Conservation (phyloP, 2,888 invertebrate genomes). For the Phragmatobia fuliginosa region DNA sequence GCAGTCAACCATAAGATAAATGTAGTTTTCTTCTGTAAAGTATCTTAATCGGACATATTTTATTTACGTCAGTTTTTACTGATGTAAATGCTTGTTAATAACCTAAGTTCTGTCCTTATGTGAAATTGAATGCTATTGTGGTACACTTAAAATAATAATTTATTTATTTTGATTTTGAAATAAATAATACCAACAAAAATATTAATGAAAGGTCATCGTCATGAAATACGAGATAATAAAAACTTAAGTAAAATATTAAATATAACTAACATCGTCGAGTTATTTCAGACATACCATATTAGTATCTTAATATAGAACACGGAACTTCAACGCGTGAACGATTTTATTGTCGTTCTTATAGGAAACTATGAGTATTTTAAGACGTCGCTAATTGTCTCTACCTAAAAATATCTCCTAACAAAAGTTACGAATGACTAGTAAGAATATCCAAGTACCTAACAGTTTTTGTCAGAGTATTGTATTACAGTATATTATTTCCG, state of each 20-base stretch:
- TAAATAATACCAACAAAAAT: background rate
- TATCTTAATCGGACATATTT: background rate
- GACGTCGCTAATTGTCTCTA: slow-evolving; percentile 31
- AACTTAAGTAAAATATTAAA: background rate
- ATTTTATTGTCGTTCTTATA: slow-evolving; percentile 11
- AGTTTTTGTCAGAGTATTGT: background rate
- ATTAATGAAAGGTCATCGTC: background rate
- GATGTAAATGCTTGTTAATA: background rate
- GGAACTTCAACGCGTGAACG: slow-evolving; percentile 7
- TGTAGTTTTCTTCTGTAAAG: background rate
- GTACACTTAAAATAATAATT: background rate
- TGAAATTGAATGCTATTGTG: background rate
- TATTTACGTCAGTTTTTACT: background rate
- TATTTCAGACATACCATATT: background rate
- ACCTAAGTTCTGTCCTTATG: background rate
- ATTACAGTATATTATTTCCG: background rate
- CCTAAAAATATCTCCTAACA: slow-evolving; percentile 36
- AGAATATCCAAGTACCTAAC: slow-evolving; percentile 4
- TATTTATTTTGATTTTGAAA: background rate
- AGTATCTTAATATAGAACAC: slow-evolving; percentile 10
- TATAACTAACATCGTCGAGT: background rate
- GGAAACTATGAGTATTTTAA: slow-evolving; percentile 25
- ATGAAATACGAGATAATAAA: background rate
- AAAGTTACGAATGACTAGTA: slow-evolving; percentile 19
- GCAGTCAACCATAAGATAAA: background rate